Base-by-base conservation (phyloP, 2,888 invertebrate genomes). In the Microplitis deprimator region DNA sequence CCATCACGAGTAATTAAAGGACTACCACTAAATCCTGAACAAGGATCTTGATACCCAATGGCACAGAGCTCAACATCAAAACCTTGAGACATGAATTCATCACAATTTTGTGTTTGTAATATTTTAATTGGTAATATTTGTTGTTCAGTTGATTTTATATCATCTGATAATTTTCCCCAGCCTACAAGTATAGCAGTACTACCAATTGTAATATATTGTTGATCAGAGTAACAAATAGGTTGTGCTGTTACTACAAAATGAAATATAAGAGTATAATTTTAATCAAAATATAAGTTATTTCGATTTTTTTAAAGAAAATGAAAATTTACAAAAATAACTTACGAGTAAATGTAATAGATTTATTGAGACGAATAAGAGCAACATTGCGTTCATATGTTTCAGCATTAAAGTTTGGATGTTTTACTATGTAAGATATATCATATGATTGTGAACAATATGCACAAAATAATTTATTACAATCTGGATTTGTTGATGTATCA, bases 1-100 rank as follows among this genome's bases (percentile, higher is more conserved):
- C 93, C 92, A 81, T 93, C 92, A 78, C 91, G 91, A 1, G 93
- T 89, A 73, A 95, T 87, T 4, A 96, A 89, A 0, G 96, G 95
- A 0, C 95, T 94, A 4, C 96, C 96, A 3, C 95, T 95, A 83
- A 95, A 96, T 5, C 95, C 95, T 8, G 94, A 93, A 82, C 96
- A 96, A 0, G 95, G 95, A 86, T 95, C 95, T 81, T 92, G 93
- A 16, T 94, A 94, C 81, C 91, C 91, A 82, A 95, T 94, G 0
- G 95, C 95, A 0, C 96, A 96, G 68, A 92, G 92, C 79, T 92
- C 95, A 61, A 92, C 93, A 0, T 92, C 93, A 8, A 92, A 91
- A 0, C 94, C 94, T 83, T 94, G 95, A 77, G 80, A 79, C 4
- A 81, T 62, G 78, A 95, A 93, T 40, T 92, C 91, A 78, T 92